Percentiles rank a stretch among this genome's conserved stretches.
These are phyloP conservation scores for Neuroterus valhalla DNA, from an alignment of 1,140 invertebrate genomes.

Conservation along the genomic window DNA sequence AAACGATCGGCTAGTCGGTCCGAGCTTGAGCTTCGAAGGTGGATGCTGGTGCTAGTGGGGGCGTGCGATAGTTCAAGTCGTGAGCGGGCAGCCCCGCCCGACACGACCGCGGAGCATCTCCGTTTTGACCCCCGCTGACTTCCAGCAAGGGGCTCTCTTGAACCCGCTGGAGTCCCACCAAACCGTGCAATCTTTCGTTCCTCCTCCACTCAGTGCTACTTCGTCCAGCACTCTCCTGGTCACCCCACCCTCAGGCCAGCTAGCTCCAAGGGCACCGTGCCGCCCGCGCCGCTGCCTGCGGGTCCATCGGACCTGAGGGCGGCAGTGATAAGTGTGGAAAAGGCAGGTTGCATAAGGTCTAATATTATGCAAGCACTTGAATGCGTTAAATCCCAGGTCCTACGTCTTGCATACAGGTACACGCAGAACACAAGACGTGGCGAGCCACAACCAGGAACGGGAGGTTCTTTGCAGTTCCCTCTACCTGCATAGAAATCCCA, in stretches of 20 bases:
- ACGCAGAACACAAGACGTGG: constrained; percentile 56
- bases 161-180: constrained; percentile 46
- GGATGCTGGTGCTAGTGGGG: constrained; percentile 74
- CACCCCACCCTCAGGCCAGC: constrained; percentile 61
- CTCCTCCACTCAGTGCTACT: constrained; percentile 38
- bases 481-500: constrained; percentile 67
- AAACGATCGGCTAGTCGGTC: constrained; percentile 41
- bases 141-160: constrained; percentile 45
- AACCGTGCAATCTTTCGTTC: constrained; percentile 42
- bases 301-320: constrained; percentile 35
- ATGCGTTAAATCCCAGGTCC: constrained; percentile 69
- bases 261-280: constrained; percentile 59
- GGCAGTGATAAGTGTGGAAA: constrained; percentile 76
- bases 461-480: constrained; percentile 46
- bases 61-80: constrained; percentile 77
- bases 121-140: constrained; percentile 74
- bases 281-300: constrained; percentile 18
- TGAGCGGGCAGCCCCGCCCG: constrained; percentile 75
- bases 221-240: constrained; percentile 40
- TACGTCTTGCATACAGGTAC: constrained; percentile 58
- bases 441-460: constrained; percentile 27
- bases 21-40: constrained; percentile 63
- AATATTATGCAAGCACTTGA: constrained; percentile 73
- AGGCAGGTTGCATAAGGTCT: constrained; percentile 73
- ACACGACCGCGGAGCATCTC: constrained; percentile 74